Conservation (phyloP, 2,113 vertebrate species). For the Porphyrio hochstetteri region DNA sequence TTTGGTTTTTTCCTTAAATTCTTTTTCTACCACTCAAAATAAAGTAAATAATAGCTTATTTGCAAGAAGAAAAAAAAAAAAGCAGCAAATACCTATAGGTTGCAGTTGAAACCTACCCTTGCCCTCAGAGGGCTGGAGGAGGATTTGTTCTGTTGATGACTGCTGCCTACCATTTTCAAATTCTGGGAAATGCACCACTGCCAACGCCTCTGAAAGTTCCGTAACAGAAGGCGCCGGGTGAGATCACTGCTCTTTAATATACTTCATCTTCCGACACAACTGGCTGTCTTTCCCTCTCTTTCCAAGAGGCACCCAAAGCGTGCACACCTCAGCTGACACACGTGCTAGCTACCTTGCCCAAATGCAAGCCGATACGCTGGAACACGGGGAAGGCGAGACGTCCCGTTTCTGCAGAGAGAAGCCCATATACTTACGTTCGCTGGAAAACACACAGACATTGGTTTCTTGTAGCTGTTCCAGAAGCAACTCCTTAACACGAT, state of each 20-base stretch:
- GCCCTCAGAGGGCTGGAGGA: neutral
- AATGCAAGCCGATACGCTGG: neutral
- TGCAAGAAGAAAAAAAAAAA: neutral
- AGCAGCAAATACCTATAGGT: neutral
- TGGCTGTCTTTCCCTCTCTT: neutral
- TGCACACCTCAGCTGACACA: neutral
- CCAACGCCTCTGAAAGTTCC: neutral
- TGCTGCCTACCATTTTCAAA: neutral
- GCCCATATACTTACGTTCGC: slow-evolving; percentile 77
- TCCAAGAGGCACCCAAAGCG: neutral
- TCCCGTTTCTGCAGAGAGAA: slow-evolving; percentile 42
- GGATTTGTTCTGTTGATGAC: neutral
- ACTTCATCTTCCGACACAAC: neutral
- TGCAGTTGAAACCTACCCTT: neutral
- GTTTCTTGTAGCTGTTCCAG: slow-evolving; percentile 77
- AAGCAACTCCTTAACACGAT: slow-evolving; percentile 82
- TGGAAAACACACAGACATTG: slow-evolving; percentile 81
- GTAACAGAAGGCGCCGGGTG: neutral
- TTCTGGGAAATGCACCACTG: neutral
- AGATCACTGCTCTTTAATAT: neutral
- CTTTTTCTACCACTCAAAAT: neutral
- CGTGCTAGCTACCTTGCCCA: neutral
- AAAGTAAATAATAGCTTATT: neutral
- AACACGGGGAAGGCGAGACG: slow-evolving; percentile 43
- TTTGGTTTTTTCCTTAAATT: neutral